phyloP scores from a whole-genome alignment of 2,797 vertebrate genomes.

The Pteronotus mesoamericanus region DNA sequence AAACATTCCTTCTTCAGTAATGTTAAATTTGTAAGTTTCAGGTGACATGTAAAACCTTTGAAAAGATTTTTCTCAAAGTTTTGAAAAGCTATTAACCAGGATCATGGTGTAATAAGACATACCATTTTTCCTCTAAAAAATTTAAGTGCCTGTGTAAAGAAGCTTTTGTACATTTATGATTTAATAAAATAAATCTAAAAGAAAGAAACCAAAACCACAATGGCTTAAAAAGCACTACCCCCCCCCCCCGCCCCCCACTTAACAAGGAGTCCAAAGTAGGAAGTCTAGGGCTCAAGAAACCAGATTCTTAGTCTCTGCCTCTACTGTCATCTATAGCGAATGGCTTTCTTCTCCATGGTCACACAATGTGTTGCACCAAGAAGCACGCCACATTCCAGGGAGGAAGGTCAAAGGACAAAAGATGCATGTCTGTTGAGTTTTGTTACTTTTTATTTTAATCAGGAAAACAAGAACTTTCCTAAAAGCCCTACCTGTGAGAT shows the following conservation, averaged over 20 bases:
- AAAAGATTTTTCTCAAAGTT: constrained; percentile 89
- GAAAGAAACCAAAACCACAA: constrained; percentile 59
- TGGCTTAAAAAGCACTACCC: not conserved
- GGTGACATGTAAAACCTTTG: constrained; percentile 90
- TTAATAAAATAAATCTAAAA: constrained; percentile 92
- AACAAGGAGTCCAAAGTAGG: not conserved
- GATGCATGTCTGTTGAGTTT: not conserved
- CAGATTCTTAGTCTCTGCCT: not conserved
- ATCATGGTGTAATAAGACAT: constrained; percentile 91
- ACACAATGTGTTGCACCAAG: not conserved
- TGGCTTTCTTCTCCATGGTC: not conserved
- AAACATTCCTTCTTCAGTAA: constrained; percentile 90
- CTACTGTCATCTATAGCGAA: not conserved
- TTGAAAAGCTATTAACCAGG: constrained; percentile 90
- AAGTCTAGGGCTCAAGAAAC: not conserved
- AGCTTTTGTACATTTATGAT: constrained; percentile 91
- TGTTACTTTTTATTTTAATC: not conserved
- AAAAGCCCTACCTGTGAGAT: not conserved
- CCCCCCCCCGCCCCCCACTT: not conserved
- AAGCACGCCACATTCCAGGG: not conserved
- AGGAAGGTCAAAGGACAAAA: not conserved
- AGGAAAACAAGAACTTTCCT: not conserved
- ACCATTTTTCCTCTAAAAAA: constrained; percentile 88
- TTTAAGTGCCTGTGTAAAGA: constrained; percentile 90
- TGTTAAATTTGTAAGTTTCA: constrained; percentile 91